Base-by-base conservation (phyloP, 1,140 invertebrate species). In the Paraescarpia echinospica region DNA sequence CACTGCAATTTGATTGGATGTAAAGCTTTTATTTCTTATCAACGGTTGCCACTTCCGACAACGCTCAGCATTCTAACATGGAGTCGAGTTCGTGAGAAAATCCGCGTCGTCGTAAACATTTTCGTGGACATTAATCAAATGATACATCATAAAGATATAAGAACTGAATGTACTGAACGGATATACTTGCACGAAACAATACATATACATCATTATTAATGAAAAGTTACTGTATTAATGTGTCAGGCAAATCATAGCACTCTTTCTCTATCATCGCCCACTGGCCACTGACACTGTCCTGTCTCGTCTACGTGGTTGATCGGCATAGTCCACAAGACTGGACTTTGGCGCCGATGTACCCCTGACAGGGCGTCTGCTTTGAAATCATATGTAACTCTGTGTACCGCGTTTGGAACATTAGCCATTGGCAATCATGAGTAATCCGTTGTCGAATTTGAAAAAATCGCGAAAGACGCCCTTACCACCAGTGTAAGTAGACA, bases 31-130 rank as follows among this genome's bases (percentile, higher is more conserved):
- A 77, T 77, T 77, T 77, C 59, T 77, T 77, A 77, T 77, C 59
- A 77, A 77, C 59, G 59, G 59, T 77, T 77, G 59, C 59, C 59
- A 77, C 59, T 77, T 77, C 59, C 59, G 59, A 77, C 59, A 77
- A 77, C 59, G 59, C 59, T 18, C 59, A 77, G 59, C 1, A 77
- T 77, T 77, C 2, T 18, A 77, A 77, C 59, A 77, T 77, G 59
- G 59, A 6, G 59, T 77, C 59, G 18, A 77, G 59, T 14, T 77
- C 59, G 27, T 77, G 59, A 77, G 27, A 77, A 77, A 18, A 77
- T 77, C 9, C 59, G 9, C 22, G 59, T 77, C 59, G 59, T 77
- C 59, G 9, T 77, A 77, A 77, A 1, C 14, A 41, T 41, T 77
- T 77, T 77, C 27, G 18, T 77, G 59, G 59, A 6, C 22, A 77